Base-by-base conservation (phyloP, 2,888 invertebrate species). In the Drosophila formosana region DNA sequence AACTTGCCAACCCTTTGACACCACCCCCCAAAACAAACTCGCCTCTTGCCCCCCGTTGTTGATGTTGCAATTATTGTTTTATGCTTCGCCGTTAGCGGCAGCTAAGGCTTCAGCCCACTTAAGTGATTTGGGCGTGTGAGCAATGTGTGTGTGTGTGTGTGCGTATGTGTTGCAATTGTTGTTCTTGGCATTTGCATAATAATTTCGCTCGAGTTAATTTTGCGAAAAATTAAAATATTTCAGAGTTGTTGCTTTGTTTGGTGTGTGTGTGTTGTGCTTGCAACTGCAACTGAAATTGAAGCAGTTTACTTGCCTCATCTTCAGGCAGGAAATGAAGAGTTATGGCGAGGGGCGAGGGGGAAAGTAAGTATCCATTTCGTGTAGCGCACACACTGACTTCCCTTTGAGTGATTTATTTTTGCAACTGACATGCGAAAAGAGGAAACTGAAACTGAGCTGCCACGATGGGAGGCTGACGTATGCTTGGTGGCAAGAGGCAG, bases 1-100 rank as follows among this genome's bases (percentile, higher is more conserved):
- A 67, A 73, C 62, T 58, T 58, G 57, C 65, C 52, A 75, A 68
- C 72, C 73, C 77, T 64, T 73, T 72, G 30, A 13, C 47, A 57
- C 4, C 37, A 11, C 49, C 18, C n/a, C 53, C 26, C 11, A 18
- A 18, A 18, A 18, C 18, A 18, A 18, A 18, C 18, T 1, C 32
- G 18, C 28, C 41, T 9, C n/a, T 41, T 30, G 9, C 18, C 3
- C 3, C 18, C 39, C 69, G 70, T 80, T 75, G 73, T 78, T 79
- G 76, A 77, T 85, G 88, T 78, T 88, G 88, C 84, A 81, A 84
- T 80, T 88, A 84, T 89, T 81, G 78, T 82, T 86, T 85, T 88
- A 85, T 85, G 72, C 69, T 63, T 55, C 52, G 72, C 67, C 66
- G 66, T 78, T 72, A 62, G 75, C 57, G 67, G 67, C 66, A 70